These are phyloP conservation scores for Hyaena hyaena DNA, from an alignment of 2,113 vertebrate species.

Conservation along the genomic window DNA sequence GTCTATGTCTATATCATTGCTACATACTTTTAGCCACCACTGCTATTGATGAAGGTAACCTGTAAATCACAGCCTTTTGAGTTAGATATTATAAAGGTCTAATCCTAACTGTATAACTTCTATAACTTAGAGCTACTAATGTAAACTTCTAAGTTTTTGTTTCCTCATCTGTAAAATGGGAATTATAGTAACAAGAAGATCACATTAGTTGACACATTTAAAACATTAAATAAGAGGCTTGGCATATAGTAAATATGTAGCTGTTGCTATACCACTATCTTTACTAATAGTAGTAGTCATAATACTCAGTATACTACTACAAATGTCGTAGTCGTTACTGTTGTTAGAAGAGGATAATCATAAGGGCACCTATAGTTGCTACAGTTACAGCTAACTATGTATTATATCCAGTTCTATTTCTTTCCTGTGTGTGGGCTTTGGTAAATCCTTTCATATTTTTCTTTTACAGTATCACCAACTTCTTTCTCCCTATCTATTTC, in stretches of 20 bases:
- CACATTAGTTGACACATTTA: neutral
- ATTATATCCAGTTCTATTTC: slow-evolving; percentile 2
- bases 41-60: neutral
- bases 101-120: neutral
- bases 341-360: neutral
- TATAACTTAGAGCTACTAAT: neutral
- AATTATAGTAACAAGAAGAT: neutral
- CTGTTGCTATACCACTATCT: neutral
- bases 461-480: neutral
- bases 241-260: neutral
- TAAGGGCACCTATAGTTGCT: neutral
- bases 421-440: neutral
- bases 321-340: neutral
- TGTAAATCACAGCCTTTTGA: neutral
- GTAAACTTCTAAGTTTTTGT: neutral
- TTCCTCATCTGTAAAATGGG: neutral
- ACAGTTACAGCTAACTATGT: neutral
- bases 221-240: neutral
- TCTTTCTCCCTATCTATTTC: neutral
- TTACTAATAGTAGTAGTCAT: neutral
- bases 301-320: neutral
- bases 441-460: slow-evolving; percentile 52
- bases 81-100: neutral
- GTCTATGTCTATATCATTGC: neutral
- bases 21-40: neutral